These are phyloP conservation scores for Parascotia fuliginaria DNA, from an alignment of 2,888 invertebrate genomes.

Conservation along the genomic window DNA sequence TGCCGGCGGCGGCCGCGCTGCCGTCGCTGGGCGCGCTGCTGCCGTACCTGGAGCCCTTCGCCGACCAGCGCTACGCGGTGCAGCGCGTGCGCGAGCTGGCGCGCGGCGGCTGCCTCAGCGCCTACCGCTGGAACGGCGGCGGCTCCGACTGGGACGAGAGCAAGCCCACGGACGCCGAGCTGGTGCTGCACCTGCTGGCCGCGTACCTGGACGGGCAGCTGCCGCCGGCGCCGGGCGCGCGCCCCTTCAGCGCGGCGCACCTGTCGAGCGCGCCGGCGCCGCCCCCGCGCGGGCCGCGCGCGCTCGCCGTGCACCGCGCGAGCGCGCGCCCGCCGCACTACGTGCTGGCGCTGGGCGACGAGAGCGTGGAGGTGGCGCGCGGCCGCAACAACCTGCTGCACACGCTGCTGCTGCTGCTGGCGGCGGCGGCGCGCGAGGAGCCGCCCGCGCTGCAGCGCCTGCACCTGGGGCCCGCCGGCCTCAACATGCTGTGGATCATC, in stretches of 20 bases:
- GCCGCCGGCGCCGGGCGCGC: conserved; percentile 18
- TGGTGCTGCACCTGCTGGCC: conserved; percentile 93
- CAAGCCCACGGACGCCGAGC: conserved; percentile 94
- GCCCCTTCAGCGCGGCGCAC: conserved; percentile 67
- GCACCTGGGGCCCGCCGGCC: conserved; percentile 73
- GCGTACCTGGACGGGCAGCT: conserved; percentile 93
- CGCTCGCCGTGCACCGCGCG: conserved; percentile 8
- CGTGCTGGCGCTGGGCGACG: conserved; percentile 28
- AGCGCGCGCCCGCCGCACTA: conserved; percentile 30
- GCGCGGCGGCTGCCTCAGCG: conserved; percentile 94
- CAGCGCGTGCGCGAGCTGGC: conserved; percentile 88
- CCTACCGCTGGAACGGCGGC: conserved; percentile 95
- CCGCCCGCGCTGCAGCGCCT: conserved; percentile 80
- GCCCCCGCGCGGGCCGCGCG: conserved; percentile 11
- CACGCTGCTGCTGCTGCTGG: conserved; percentile 92
- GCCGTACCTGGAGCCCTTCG: conserved; percentile 45
- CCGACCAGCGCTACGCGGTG: conserved; percentile 92
- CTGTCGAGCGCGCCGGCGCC: conserved; percentile 61
- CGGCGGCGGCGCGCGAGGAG: conserved; percentile 88
- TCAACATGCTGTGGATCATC: conserved; percentile 94
- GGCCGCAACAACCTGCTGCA: conserved; percentile 96
- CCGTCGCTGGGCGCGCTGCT: conserved; percentile 36
- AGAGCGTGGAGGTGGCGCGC: conserved; percentile 49
- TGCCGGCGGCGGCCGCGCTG: conserved; percentile 46
- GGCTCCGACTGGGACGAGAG: conserved; percentile 93